Base-by-base conservation (phyloP, 2,113 vertebrate genomes). In the Zapornia atra region DNA sequence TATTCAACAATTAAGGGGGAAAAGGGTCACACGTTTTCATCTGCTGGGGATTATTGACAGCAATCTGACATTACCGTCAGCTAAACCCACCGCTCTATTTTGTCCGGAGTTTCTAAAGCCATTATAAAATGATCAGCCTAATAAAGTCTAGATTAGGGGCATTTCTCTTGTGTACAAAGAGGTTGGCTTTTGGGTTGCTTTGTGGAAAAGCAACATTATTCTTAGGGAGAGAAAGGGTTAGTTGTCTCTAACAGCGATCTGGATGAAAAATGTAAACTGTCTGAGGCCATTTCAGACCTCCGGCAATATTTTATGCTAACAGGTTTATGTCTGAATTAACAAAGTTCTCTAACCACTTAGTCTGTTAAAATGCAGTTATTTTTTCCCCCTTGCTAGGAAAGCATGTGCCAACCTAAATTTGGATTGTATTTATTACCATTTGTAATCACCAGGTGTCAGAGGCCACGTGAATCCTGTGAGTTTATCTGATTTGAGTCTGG, bases 61-160 rank as follows among this genome's bases (percentile, higher is more conserved):
- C 88, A 79, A 73, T 95, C 94, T 96, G 94, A 97, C 96, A 94
- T 92, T 80, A 88, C 91, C 82, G 10, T 93, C 94, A 91, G 91
- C 95, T 97, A 97, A 97, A 95, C 94, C 95, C 84, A 81, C 93
- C 77, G 75, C 75, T 96, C 90, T 95, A 80, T 94, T 97, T 95
- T 95, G 95, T 92, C 91, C 96, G 65, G 94, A 92, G 92, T 96
- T 97, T 97, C 96, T 92, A 95, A 96, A 96, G 88, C 90, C 95
- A 94, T 93, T 97, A 96, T 95, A 96, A 96, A 96, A 96, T 97
- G 95, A 98, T 98, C 97, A 97, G 94, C 87, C 96, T 97, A 96
- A 97, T 96, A 98, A 96, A 86, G 70, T 94, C 93, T 89, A 96
- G 79, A 81, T 94, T 93, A 95, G 88, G 96, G 94, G 96, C 90